Percentiles rank a stretch among this genome's conserved stretches.
Evolutionary conservation across 2,888 invertebrate species (phyloP).

Genomic region (Spodoptera picta): DNA sequence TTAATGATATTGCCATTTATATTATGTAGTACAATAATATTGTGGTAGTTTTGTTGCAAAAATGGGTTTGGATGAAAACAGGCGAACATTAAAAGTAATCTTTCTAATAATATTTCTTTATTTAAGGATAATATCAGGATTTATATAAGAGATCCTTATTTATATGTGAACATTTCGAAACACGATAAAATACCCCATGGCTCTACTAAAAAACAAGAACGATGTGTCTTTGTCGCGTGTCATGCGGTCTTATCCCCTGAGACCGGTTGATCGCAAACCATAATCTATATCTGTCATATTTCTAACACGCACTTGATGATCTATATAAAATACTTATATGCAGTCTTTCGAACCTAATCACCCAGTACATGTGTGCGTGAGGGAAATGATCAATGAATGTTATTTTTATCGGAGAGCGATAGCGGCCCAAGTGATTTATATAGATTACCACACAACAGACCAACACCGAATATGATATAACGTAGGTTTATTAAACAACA

Average conservation of each 20-base stretch:
- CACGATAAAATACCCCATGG: no score
- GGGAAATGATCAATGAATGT: constrained; percentile 40
- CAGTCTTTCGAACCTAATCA: constrained; percentile 26
- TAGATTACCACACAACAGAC: constrained; percentile 38
- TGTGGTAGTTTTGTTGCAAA: no score
- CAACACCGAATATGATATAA: constrained; percentile 18
- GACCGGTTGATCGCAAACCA: constrained; percentile 23
- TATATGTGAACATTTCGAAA: no score
- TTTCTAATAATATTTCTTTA: no score
- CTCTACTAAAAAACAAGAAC: no score
- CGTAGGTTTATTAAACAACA: constrained; percentile 26
- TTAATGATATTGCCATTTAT: no score
- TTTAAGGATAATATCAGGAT: no score
- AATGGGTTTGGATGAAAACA: no score
- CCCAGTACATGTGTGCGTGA: constrained; percentile 1
- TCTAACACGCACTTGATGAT: background rate
- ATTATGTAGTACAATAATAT: no score
- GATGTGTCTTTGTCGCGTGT: constrained; percentile 3
- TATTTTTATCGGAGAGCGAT: constrained; percentile 45
- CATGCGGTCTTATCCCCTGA: constrained; percentile 21
- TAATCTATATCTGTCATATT: constrained; percentile 27
- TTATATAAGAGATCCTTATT: no score
- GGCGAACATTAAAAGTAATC: no score
- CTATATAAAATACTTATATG: constrained; percentile 16
- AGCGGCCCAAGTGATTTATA: constrained; percentile 49